Evolutionary conservation across 2,797 vertebrate genomes (phyloP).

Genomic region (Diceros bicornis): DNA sequence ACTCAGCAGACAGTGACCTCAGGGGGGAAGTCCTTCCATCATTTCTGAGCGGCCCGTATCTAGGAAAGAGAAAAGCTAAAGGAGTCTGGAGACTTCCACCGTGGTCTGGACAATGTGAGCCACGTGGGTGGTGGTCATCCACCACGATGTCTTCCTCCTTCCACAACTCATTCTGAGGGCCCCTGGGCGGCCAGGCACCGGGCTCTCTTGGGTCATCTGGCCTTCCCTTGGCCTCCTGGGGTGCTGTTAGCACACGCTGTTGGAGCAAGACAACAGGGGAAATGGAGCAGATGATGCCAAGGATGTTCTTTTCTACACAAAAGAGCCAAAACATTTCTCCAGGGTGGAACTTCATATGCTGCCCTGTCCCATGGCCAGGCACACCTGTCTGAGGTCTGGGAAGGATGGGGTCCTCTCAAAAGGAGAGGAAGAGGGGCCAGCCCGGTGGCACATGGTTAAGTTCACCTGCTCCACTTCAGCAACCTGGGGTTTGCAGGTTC

Average conservation of each 20-base stretch:
- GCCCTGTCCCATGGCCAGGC: fast-evolving
- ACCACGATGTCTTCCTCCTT: fast-evolving
- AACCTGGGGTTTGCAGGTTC: no score
- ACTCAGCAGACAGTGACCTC: neutral
- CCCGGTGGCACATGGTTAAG: no score
- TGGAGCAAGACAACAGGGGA: neutral
- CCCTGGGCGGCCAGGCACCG: neutral
- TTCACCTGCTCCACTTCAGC: no score
- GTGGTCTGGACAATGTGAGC: neutral
- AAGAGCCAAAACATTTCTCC: neutral
- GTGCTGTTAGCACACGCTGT: neutral
- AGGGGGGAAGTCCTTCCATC: neutral
- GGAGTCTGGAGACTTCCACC: fast-evolving
- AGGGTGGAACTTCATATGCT: fast-evolving
- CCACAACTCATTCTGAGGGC: neutral
- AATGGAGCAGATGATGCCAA: neutral
- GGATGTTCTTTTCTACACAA: neutral
- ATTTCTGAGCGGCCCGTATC: neutral
- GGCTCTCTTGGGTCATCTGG: neutral
- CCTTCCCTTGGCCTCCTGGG: neutral
- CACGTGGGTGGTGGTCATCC: fast-evolving
- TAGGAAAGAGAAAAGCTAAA: neutral
- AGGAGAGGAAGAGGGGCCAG: neutral
- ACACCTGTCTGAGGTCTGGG: fast-evolving
- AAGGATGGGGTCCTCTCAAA: no score